phyloP scores from a whole-genome alignment of 2,797 vertebrate species.

The Aratinga solstitialis region DNA sequence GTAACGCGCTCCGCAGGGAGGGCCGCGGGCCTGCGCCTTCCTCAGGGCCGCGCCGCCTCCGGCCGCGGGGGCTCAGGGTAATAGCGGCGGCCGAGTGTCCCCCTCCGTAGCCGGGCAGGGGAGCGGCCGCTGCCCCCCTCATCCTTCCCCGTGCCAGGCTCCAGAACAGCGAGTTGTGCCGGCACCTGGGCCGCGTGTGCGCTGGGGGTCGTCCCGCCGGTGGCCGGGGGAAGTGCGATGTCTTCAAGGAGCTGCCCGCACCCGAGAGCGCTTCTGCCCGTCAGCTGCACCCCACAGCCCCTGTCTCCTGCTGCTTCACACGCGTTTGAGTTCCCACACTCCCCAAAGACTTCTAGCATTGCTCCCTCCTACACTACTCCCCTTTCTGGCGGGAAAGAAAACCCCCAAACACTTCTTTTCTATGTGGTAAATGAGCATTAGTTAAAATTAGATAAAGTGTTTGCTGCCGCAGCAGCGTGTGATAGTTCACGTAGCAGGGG shows the following conservation, averaged over 20 bases:
- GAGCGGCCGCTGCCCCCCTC: neutral
- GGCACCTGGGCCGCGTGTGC: accelerated
- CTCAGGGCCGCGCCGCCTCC: neutral
- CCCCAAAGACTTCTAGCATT: neutral
- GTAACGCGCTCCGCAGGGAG: neutral
- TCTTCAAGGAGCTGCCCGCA: neutral
- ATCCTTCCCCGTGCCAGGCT: neutral
- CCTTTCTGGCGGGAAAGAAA: neutral
- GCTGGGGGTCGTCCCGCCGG: neutral
- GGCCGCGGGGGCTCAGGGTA: neutral
- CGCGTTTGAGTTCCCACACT: accelerated
- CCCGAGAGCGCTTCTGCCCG: neutral
- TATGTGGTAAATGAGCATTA: neutral
- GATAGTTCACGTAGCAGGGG: accelerated
- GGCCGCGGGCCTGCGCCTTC: neutral
- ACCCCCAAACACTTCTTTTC: neutral
- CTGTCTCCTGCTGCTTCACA: neutral
- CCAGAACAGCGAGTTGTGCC: too few species aligned
- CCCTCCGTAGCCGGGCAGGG: neutral
- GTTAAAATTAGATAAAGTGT: neutral
- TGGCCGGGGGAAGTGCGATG: neutral
- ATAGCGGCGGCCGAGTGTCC: neutral
- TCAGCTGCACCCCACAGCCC: neutral
- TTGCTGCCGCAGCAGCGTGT: neutral
- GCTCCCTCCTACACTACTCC: neutral